A percentile compares a stretch with the other conserved stretches of the same genome.
Evolutionary conservation across 1,140 invertebrate genomes (phyloP).

Genomic region (Neodiprion pinetum): DNA sequence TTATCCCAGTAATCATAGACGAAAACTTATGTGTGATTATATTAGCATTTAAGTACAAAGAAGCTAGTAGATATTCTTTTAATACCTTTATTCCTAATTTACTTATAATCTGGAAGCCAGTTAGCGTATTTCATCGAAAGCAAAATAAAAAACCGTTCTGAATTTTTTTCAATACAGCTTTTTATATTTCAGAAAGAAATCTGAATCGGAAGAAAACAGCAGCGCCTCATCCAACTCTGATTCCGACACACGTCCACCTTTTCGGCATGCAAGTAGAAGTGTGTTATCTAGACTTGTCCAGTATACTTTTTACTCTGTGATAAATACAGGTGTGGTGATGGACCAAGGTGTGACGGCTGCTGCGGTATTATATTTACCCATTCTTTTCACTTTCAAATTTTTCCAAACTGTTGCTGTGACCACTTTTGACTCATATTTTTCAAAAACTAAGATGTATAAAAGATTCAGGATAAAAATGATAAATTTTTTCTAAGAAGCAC

Average conservation of each 20-base stretch:
- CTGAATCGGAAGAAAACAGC: neutral
- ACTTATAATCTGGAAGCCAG: no score
- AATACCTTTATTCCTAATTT: no score
- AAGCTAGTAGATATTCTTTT: no score
- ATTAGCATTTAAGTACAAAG: no score
- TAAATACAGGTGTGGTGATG: conserved; percentile 37
- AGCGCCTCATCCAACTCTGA: neutral
- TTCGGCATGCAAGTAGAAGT: neutral
- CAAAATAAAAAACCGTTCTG: no score
- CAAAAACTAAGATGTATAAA: neutral
- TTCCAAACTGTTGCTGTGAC: neutral
- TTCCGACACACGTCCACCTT: neutral
- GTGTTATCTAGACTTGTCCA: neutral
- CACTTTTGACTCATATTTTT: conserved; percentile 3
- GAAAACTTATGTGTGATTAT: no score
- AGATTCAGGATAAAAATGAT: conserved; percentile 7
- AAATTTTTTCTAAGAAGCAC: neutral
- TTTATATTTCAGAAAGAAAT: neutral
- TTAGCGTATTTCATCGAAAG: no score
- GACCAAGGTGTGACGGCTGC: conserved; percentile 30
- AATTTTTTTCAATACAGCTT: no score
- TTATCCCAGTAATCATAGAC: no score
- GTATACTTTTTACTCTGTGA: conserved; percentile 39
- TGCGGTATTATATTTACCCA: conserved; percentile 15
- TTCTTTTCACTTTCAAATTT: neutral